Percentiles rank a stretch among this genome's conserved stretches.
phyloP scores from a whole-genome alignment of 2,888 invertebrate species.

The Mesorhabditis sp. region DNA sequence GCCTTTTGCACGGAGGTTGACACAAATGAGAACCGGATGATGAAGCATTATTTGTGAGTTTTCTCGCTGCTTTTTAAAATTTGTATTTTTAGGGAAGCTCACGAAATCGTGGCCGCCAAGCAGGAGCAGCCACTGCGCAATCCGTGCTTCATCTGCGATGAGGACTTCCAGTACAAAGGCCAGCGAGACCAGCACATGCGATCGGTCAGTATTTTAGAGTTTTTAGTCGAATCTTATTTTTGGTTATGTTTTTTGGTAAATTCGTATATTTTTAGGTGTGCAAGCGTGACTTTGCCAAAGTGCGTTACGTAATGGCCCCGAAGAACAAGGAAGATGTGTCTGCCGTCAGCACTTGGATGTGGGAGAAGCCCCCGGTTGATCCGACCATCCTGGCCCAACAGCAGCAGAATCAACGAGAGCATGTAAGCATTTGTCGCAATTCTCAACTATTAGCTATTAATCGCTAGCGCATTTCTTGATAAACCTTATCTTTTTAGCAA shows the following conservation, averaged over 20 bases:
- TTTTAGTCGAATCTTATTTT: not conserved
- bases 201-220: not conserved
- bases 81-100: slow-evolving; percentile 36
- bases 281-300: slow-evolving; percentile 44
- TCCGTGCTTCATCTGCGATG: slow-evolving; percentile 54
- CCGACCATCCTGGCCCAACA: slow-evolving; percentile 49
- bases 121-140: slow-evolving; percentile 47
- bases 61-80: not conserved
- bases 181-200: slow-evolving; percentile 36
- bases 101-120: slow-evolving; percentile 37
- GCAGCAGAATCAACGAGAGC: slow-evolving; percentile 22
- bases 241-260: slow-evolving; percentile 24
- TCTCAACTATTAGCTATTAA: slow-evolving; percentile 3
- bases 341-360: slow-evolving; percentile 52
- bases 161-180: slow-evolving; percentile 52
- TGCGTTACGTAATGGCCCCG: slow-evolving; percentile 35
- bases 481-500: not conserved
- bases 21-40: slow-evolving; percentile 50
- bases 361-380: slow-evolving; percentile 52
- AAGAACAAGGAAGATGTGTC: slow-evolving; percentile 36
- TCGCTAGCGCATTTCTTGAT: no score
- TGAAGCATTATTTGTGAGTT: slow-evolving; percentile 47
- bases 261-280: slow-evolving; percentile 23
- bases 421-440: slow-evolving; percentile 12
- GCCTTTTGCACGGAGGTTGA: slow-evolving; percentile 52